Conservation (phyloP, 2,888 invertebrate species). For the Ophonus ardosiacus region DNA sequence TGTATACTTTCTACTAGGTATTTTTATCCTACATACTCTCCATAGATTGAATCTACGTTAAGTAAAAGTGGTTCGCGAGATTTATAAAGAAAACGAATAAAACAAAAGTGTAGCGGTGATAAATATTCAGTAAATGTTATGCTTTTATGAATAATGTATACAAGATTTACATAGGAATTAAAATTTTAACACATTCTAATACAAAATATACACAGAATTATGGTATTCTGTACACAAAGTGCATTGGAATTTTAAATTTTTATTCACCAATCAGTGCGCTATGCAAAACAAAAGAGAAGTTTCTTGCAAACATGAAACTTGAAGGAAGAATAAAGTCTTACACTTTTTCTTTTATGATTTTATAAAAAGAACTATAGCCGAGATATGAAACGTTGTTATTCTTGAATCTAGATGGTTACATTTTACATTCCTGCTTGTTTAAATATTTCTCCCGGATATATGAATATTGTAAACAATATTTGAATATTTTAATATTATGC, state of each 20-base stretch:
- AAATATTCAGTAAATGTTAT: constrained; percentile 56
- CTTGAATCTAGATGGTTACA: background rate
- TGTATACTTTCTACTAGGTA: background rate
- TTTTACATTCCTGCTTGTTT: too few relatives aligned
- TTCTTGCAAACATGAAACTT: background rate
- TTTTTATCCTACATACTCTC: background rate
- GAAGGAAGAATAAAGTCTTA: constrained; percentile 26
- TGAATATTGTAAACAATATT: too few relatives aligned
- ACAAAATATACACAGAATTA: constrained; percentile 55
- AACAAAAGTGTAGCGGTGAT: constrained; percentile 23
- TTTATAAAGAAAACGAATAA: constrained; percentile 15
- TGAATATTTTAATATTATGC: too few relatives aligned
- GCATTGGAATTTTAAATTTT: constrained; percentile 51
- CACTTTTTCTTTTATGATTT: constrained; percentile 1
- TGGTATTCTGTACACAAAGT: constrained; percentile 25
- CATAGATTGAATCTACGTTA: background rate
- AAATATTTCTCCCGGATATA: too few relatives aligned
- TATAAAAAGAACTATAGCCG: background rate
- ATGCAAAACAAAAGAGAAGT: constrained; percentile 24
- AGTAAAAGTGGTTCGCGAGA: constrained; percentile 22
- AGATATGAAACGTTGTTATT: background rate
- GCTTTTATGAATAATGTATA: constrained; percentile 61
- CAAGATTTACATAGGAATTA: constrained; percentile 62
- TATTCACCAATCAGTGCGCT: constrained; percentile 16
- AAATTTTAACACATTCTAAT: constrained; percentile 61